These are phyloP conservation scores for Leptestheria dahalacensis DNA, from an alignment of 1,140 invertebrate genomes.

Conservation along the genomic window DNA sequence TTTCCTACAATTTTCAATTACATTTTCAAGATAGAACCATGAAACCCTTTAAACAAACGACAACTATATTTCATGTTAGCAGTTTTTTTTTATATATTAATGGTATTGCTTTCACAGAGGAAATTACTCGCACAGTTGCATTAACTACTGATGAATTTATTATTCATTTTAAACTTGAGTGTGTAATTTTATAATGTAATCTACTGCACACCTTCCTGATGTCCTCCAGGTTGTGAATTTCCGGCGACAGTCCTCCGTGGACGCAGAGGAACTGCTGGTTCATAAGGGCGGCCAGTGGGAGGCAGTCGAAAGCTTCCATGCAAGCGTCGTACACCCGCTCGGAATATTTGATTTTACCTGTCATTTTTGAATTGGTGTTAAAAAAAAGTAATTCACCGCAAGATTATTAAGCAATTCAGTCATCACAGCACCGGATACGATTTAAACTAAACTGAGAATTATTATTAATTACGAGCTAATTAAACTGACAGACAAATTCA, in stretches of 20 bases:
- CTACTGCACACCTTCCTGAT: slow-evolving; percentile 92
- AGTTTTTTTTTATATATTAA: too few species aligned
- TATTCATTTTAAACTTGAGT: too few species aligned
- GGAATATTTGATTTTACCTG: slow-evolving; percentile 99
- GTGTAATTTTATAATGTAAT: too few species aligned
- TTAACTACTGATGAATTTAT: too few species aligned
- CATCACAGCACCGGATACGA: not conserved
- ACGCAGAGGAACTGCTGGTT: slow-evolving; percentile 99
- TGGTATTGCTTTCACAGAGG: too few species aligned
- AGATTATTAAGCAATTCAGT: not conserved
- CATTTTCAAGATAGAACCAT: too few species aligned
- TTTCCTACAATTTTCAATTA: not conserved
- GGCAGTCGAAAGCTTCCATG: slow-evolving; percentile 99
- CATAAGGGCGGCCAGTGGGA: slow-evolving; percentile 98
- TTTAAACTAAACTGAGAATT: not conserved
- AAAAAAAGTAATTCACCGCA: not conserved
- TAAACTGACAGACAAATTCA: not conserved
- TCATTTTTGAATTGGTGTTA: slow-evolving; percentile 29
- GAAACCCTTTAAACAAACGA: too few species aligned
- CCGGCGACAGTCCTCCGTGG: slow-evolving; percentile 95
- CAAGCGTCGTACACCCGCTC: slow-evolving; percentile 98
- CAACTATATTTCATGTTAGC: too few species aligned
- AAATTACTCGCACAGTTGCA: too few species aligned
- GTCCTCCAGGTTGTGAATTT: slow-evolving; percentile 98
- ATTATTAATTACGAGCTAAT: not conserved